phyloP scores from a whole-genome alignment of 2,888 invertebrate species.

The Idaea dimidiata region DNA sequence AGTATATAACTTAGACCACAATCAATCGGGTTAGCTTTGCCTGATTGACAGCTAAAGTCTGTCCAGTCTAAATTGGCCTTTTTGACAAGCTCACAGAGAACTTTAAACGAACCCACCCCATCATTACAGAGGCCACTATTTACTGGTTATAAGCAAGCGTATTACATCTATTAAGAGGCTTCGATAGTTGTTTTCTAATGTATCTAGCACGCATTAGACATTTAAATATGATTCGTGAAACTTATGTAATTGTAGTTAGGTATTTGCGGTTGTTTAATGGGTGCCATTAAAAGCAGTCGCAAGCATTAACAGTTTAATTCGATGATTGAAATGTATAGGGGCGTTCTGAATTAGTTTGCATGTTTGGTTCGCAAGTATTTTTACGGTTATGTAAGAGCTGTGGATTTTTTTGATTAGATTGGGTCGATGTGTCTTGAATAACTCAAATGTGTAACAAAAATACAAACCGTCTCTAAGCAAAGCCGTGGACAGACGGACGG shows the following conservation, averaged over 20 bases:
- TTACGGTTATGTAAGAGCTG: constrained; percentile 5
- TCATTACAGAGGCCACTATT: constrained; percentile 34
- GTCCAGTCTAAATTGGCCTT: constrained; percentile 47
- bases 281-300: constrained; percentile 45
- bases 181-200: constrained; percentile 60
- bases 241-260: constrained; percentile 56
- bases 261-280: constrained; percentile 44
- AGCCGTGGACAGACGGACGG: too few relatives aligned
- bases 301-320: constrained; percentile 27
- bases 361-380: constrained; percentile 17
- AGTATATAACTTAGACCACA: constrained; percentile 40
- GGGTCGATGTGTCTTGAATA: not conserved
- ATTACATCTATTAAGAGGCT: constrained; percentile 64
- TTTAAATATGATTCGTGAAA: constrained; percentile 71
- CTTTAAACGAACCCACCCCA: constrained; percentile 17
- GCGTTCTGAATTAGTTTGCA: constrained; percentile 29
- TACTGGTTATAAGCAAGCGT: constrained; percentile 46
- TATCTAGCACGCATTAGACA: constrained; percentile 61
- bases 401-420: not conserved
- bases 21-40: constrained; percentile 48
- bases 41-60: constrained; percentile 68
- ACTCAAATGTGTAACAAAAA: not conserved
- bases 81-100: constrained; percentile 13
- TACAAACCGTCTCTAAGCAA: not conserved
- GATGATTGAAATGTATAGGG: constrained; percentile 28